Evolutionary conservation across 2,888 invertebrate species (phyloP), one percentile per base, ranked within the genome.

Genomic region (Coelogynopora nodosa): DNA sequence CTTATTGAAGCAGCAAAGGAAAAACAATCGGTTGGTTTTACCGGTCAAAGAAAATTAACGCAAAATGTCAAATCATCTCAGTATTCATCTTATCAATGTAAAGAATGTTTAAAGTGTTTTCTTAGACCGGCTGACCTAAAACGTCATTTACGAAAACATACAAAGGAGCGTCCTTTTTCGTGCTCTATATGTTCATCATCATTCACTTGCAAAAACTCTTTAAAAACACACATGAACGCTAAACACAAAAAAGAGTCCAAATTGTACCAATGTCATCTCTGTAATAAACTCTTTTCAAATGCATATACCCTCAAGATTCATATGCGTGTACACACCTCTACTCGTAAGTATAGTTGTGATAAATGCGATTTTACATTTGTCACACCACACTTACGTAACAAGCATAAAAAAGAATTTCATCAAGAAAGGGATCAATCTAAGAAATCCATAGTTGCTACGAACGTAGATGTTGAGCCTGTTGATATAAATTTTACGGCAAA

Each of bases 1-100:
- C 82, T 82, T 82, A 82, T 82, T 23, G 82, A 82, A 82, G 29
- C 31, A 2, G 82, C 82, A 5, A 82, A 82, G 23, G 82, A 82
- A 28, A 74, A 74, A 74, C 74, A 74, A 10, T 74, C 74, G 5
- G 74, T 13, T 74, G 23, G 18, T 23, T 74, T 74, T 26, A 74
- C 74, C 2, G 74, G 27, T 5, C 74, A 74, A 74, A 5, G 74
- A 2, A 74, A 74, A 26, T 74, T 74, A 23, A 10, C 5, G 27
- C 5, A 13, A 23, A 23, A 10, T 23, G 27, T 2, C 18, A 74
- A 74, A 74, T 74, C 74, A 2, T 74, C 74, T 13, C 2, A 5
- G 23, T 23, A 23, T 5, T 5, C 10, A 2, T 5, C 74, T 23
- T 74, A 74, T 74, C 74, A 74, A 23, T 74, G 74, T 23, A 23